Evolutionary conservation across 2,888 invertebrate species (phyloP).

Genomic region (Phengaris alcon): DNA sequence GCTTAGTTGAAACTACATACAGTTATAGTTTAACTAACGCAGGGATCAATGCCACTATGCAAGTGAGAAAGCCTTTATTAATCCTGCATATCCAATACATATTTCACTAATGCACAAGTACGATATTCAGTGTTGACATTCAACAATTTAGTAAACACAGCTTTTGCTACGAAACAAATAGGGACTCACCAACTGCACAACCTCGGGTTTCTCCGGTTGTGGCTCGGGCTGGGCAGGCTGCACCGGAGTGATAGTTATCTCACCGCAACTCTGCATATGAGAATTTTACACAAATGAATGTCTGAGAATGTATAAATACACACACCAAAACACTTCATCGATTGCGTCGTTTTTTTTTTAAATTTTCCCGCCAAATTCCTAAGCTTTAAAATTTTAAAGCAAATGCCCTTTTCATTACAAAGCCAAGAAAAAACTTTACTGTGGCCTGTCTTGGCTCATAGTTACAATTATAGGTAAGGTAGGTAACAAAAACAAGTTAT

Average conservation of each 20-base stretch:
- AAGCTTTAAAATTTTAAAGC: not conserved
- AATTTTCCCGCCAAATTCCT: too few relatives aligned
- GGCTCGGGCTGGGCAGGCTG: constrained; percentile 64
- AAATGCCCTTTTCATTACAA: not conserved
- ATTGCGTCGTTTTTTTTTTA: not conserved
- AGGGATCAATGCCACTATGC: too few relatives aligned
- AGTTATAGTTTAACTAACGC: too few relatives aligned
- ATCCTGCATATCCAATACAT: too few relatives aligned
- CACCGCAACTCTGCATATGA: constrained; percentile 74
- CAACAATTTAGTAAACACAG: too few relatives aligned
- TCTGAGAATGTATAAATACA: too few relatives aligned
- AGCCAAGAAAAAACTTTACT: not conserved
- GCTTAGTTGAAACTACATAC: too few relatives aligned
- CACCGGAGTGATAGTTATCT: constrained; percentile 80
- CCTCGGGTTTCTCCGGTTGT: constrained; percentile 62
- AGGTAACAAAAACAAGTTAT: not conserved
- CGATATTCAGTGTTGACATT: too few relatives aligned
- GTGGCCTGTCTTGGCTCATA: not conserved
- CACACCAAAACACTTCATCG: too few relatives aligned
- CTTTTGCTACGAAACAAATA: not conserved
- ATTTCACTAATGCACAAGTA: too few relatives aligned
- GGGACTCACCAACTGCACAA: constrained; percentile 67
- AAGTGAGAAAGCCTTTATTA: too few relatives aligned
- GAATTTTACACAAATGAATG: constrained; percentile 20
- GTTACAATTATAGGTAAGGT: not conserved